phyloP scores from a whole-genome alignment of 1,140 invertebrate genomes.

The Pararge aegeria region DNA sequence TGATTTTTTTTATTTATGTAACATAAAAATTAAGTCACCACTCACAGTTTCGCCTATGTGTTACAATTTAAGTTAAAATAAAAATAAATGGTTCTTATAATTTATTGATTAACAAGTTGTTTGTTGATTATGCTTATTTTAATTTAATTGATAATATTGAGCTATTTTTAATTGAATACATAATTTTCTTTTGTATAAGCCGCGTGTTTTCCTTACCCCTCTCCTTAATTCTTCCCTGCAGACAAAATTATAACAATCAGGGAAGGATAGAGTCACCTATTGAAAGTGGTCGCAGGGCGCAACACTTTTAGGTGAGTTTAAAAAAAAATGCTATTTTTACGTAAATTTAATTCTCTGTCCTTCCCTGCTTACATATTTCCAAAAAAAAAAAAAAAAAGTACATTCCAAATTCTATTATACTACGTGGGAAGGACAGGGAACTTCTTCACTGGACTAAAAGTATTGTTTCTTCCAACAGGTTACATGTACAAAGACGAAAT shows the following conservation, averaged over 20 bases:
- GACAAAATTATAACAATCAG: conserved; percentile 42
- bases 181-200: conserved; percentile 51
- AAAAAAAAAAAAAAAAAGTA: neutral
- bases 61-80: conserved; percentile 2
- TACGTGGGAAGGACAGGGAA: conserved; percentile 73
- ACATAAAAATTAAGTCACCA: too few species aligned
- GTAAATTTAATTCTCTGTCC: conserved; percentile 66
- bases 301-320: conserved; percentile 75
- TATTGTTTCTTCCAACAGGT: conserved; percentile 48
- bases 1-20: too few species aligned
- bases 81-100: conserved; percentile 9
- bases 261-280: conserved; percentile 79
- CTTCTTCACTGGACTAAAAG: conserved; percentile 25
- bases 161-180: conserved; percentile 50
- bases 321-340: conserved; percentile 36
- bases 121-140: too few species aligned
- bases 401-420: conserved; percentile 5
- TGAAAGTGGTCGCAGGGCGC: conserved; percentile 66
- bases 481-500: conserved; percentile 52
- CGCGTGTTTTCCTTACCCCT: conserved; percentile 41
- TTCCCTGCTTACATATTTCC: conserved; percentile 51
- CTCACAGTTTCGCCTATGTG: neutral
- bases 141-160: conserved; percentile 28
- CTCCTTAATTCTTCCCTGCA: conserved; percentile 65
- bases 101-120: too few species aligned